These are phyloP conservation scores for Typhlichthys subterraneus DNA, from an alignment of 2,797 vertebrate genomes.

Conservation along the genomic window DNA sequence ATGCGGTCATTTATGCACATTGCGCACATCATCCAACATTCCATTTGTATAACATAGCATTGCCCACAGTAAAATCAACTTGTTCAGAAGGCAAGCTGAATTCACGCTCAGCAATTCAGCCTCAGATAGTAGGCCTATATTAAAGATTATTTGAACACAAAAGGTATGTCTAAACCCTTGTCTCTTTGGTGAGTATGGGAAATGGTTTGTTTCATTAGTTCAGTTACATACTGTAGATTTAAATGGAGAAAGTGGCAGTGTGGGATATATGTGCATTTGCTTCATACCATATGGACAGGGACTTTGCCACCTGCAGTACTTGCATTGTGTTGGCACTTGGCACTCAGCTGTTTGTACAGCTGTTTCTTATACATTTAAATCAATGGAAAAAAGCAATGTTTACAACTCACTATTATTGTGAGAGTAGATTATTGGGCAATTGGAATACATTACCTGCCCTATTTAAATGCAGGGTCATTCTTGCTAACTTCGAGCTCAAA, in stretches of 20 bases:
- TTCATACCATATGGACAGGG: not conserved
- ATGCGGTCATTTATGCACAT: constrained; percentile 29
- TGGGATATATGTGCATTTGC: constrained; percentile 26
- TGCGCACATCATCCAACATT: constrained; percentile 21
- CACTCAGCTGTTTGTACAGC: not conserved
- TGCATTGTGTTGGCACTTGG: not conserved
- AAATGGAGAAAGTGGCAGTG: constrained; percentile 23
- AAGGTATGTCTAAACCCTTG: too few species aligned
- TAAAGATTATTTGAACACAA: too few species aligned
- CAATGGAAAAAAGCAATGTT: not conserved
- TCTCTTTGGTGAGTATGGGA: constrained; percentile 11
- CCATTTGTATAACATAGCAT: constrained; percentile 43
- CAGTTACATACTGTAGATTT: not conserved
- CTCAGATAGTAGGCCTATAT: too few species aligned
- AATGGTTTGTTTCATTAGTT: constrained; percentile 12
- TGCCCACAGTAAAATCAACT: constrained; percentile 45
- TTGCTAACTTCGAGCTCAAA: too few species aligned
- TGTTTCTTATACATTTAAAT: not conserved
- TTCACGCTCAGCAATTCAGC: too few species aligned
- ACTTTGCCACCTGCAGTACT: not conserved
- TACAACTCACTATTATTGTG: not conserved
- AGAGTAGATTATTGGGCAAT: constrained; percentile 1
- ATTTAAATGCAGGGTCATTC: not conserved
- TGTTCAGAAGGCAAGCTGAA: constrained; percentile 1
- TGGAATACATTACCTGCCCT: not conserved